A percentile compares a stretch with the other conserved stretches of the same genome.
Conservation (phyloP, 2,797 vertebrate genomes). For the Acanthurus tractus region DNA sequence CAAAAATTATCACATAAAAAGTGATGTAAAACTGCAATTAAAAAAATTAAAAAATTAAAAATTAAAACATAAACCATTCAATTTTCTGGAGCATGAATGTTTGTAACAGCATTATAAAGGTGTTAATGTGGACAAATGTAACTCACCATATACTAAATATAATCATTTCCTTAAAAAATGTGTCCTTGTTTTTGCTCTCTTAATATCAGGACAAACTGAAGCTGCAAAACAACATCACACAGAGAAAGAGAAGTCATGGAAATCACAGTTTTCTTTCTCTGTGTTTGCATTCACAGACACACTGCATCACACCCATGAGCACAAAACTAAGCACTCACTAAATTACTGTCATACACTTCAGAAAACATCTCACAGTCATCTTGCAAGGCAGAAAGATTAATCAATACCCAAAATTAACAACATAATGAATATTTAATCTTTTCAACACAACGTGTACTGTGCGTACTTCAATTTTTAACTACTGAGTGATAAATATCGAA, state of each 20-base stretch:
- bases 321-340: background rate
- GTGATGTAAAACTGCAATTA: too few relatives aligned
- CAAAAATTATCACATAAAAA: too few relatives aligned
- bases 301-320: background rate
- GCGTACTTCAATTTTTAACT: constrained; percentile 5
- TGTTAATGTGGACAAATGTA: too few relatives aligned
- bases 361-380: background rate
- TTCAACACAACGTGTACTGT: background rate
- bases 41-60: too few relatives aligned
- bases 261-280: background rate
- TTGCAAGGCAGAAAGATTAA: constrained; percentile 2
- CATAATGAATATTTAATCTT: constrained; percentile 25
- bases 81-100: too few relatives aligned
- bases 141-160: too few relatives aligned
- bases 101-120: too few relatives aligned
- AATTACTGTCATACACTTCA: constrained; percentile 7
- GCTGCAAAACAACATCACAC: background rate
- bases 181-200: constrained; percentile 38
- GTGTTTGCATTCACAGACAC: constrained; percentile 1
- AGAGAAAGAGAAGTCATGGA: background rate
- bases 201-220: constrained; percentile 18
- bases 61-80: too few relatives aligned
- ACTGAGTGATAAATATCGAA: constrained; percentile 20
- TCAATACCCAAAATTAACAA: constrained; percentile 26
- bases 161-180: background rate